A percentile compares a stretch with the other conserved stretches of the same genome.
phyloP scores from a whole-genome alignment of 2,888 invertebrate genomes.

The Alsophila aescularia region DNA sequence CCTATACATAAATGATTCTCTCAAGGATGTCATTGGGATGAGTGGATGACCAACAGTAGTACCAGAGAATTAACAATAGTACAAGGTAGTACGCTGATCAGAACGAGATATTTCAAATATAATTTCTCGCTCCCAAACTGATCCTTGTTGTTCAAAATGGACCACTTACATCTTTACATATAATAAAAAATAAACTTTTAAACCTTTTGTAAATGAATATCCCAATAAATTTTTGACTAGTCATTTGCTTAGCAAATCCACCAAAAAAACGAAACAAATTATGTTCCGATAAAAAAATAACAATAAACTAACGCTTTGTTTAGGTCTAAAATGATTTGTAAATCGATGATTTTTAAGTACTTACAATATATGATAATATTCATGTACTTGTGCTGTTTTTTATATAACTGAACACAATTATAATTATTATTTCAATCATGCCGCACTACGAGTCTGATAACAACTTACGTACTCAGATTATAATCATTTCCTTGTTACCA shows the following conservation, averaged over 20 bases:
- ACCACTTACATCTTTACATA: not conserved
- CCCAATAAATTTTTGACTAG: slow-evolving; percentile 21
- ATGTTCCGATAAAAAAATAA: not conserved
- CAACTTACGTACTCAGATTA: slow-evolving; percentile 6
- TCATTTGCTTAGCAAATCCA: slow-evolving; percentile 20
- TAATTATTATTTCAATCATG: not conserved
- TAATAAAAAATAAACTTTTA: not conserved
- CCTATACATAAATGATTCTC: too few relatives aligned
- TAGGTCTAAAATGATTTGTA: not conserved
- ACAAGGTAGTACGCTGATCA: too few relatives aligned
- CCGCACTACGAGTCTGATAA: slow-evolving; percentile 4
- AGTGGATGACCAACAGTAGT: too few relatives aligned
- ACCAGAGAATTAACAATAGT: too few relatives aligned
- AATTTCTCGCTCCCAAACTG: not conserved
- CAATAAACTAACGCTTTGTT: not conserved
- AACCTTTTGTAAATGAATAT: slow-evolving; percentile 1
- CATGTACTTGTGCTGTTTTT: too few relatives aligned
- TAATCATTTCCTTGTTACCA: slow-evolving; percentile 36
- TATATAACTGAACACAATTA: too few relatives aligned
- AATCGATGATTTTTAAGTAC: too few relatives aligned
- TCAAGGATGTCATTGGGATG: too few relatives aligned
- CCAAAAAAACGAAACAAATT: slow-evolving; percentile 2
- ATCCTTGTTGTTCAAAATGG: not conserved
- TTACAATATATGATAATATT: too few relatives aligned
- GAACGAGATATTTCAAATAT: too few relatives aligned